Evolutionary conservation across 2,888 invertebrate species (phyloP), one percentile per base, ranked within the genome.

Genomic region (Abscondita cerata): DNA sequence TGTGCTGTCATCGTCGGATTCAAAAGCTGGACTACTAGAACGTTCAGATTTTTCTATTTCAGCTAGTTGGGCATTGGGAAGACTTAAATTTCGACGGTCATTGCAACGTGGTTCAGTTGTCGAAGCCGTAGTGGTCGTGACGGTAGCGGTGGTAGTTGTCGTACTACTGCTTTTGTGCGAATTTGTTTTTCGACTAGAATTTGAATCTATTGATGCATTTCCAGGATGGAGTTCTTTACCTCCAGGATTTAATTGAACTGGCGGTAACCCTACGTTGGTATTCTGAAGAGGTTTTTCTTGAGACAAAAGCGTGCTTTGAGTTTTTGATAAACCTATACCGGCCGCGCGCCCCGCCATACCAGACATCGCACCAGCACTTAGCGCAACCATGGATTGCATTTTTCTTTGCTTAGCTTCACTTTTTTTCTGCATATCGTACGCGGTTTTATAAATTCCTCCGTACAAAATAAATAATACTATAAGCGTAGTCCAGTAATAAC

Each of bases 401-500:
- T 97, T 96, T 25, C 95, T 87, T 76, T 97, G 95, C 73, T 98
- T 98, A 0, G 94, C 96, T 81, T 96, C 95, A 72, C 97, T 95
- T 77, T 96, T 96, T 78, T 95, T 94, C 79, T 98, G 97, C 93
- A 98, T 95, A 71, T 95, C 94, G 76, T 96, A 95, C 4, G 98
- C 98, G 36, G 96, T 97, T 78, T 95, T 94, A 80, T 98, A 98
- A 74, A 98, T 98, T 8, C 97, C 98, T 48, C 94, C 95, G 79
- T 99, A 99, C 8, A 99, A 85, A 60, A 95, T 90, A 77, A 98
- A 95, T 65, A 99, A 87, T 38, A 99, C 96, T 57, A 96, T 89
- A 31, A 99, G 83, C 0, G 99, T 99, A 41, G 93, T 95, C 98
- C 97, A 99, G 79, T 96, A 98, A 80, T 98, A 98, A 50, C 92